Percentiles rank a stretch among this genome's conserved stretches.
phyloP scores from a whole-genome alignment of 2,113 vertebrate species.

The Oreochromis aureus region DNA sequence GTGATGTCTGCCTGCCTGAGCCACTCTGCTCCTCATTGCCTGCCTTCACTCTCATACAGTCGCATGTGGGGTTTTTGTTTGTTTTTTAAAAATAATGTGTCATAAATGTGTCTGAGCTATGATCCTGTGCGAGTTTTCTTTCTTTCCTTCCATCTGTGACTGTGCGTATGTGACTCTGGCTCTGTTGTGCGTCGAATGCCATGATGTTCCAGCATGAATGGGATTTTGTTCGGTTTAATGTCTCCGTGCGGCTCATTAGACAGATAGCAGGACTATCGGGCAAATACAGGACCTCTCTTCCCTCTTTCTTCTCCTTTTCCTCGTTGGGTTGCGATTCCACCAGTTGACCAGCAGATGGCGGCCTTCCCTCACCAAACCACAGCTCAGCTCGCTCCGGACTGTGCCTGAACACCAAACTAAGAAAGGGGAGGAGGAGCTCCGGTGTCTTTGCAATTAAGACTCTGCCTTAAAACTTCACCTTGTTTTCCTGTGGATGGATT shows the following conservation, averaged over 20 bases:
- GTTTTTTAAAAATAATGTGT: constrained; percentile 53
- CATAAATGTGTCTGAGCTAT: constrained; percentile 31
- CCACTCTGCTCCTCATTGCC: constrained; percentile 78
- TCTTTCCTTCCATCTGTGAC: neutral
- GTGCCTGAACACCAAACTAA: neutral
- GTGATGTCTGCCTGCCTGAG: constrained; percentile 75
- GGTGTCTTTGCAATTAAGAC: neutral
- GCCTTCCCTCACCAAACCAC: constrained; percentile 1
- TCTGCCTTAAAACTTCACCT: constrained; percentile 44
- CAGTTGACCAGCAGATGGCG: constrained; percentile 54
- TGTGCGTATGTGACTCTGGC: neutral
- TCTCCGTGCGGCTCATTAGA: neutral
- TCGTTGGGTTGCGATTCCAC: constrained; percentile 28
- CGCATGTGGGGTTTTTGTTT: constrained; percentile 8
- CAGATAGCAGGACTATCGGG: constrained; percentile 27
- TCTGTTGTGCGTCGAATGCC: neutral
- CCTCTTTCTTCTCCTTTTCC: neutral
- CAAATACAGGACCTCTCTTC: constrained; percentile 63
- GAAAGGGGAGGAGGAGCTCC: neutral
- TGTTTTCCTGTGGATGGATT: constrained; percentile 1
- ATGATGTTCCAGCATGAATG: neutral
- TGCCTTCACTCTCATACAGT: constrained; percentile 30
- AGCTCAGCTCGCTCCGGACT: neutral
- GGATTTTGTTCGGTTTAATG: neutral
- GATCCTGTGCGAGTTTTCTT: neutral